A percentile compares a stretch with the other conserved stretches of the same genome.
Conservation (phyloP, 2,797 vertebrate genomes). For the Heteromormyrus szaboi region DNA sequence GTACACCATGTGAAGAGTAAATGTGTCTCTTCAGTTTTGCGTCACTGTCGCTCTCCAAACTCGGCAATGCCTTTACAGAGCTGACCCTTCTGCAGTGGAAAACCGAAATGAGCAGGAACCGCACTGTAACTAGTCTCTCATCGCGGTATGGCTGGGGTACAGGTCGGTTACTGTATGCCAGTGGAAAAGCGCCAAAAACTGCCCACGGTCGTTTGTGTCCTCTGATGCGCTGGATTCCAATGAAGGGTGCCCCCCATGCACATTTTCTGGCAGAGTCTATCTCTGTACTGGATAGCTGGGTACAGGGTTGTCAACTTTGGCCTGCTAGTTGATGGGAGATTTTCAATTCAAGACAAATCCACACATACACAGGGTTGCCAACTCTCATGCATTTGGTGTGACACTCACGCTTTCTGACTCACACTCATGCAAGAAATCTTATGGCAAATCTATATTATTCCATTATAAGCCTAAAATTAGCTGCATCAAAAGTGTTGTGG, state of each 20-base stretch:
- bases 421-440: not conserved
- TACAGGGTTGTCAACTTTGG: not conserved
- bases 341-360: not conserved
- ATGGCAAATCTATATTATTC: not conserved
- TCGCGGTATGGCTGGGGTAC: not conserved
- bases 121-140: not conserved
- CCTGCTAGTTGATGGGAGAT: not conserved
- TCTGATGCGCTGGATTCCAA: not conserved
- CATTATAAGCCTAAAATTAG: not conserved
- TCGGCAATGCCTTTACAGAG: not conserved
- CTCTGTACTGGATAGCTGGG: not conserved
- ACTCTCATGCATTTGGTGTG: not conserved
- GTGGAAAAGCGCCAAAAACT: not conserved
- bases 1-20: not conserved
- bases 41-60: not conserved
- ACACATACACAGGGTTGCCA: not conserved
- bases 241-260: not conserved
- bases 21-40: not conserved
- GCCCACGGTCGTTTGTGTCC: not conserved
- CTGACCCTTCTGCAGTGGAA: not conserved
- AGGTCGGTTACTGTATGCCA: not conserved
- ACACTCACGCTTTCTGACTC: not conserved
- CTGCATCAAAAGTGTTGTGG: not conserved
- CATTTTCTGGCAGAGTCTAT: not conserved
- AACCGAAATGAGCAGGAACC: not conserved